phyloP scores from a whole-genome alignment of 2,797 vertebrate genomes.

The Poecilia gillii region DNA sequence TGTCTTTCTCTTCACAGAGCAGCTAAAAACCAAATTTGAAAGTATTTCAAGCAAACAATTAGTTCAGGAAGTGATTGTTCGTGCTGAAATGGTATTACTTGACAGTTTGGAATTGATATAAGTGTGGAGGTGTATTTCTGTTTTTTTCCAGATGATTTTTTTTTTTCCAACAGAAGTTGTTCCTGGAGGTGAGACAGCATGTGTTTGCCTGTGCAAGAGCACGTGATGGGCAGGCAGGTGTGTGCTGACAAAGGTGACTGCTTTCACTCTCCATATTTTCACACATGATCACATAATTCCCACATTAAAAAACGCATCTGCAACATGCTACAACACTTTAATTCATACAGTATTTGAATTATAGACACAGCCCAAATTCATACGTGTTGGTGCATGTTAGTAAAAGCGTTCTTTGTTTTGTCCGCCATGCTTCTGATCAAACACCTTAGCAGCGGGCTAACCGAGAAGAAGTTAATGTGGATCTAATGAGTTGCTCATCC shows the following conservation, averaged over 20 bases:
- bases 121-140: slow-evolving; percentile 33
- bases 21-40: background rate
- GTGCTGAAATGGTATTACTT: background rate
- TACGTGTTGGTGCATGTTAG: slow-evolving; percentile 10
- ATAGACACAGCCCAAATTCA: slow-evolving; percentile 37
- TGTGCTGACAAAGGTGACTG: slow-evolving; percentile 77
- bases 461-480: slow-evolving; percentile 77
- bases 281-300: slow-evolving; percentile 72
- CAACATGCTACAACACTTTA: slow-evolving; percentile 54
- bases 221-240: slow-evolving; percentile 77
- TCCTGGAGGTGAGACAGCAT: background rate
- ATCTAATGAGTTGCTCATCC: slow-evolving; percentile 78
- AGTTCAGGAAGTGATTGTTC: background rate
- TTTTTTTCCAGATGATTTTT: background rate
- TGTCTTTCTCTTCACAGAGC: background rate
- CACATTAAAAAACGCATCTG: slow-evolving; percentile 62
- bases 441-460: slow-evolving; percentile 72
- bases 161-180: slow-evolving; percentile 28
- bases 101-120: slow-evolving; percentile 26
- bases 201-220: slow-evolving; percentile 11
- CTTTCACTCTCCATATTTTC: slow-evolving; percentile 86
- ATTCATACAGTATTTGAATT: slow-evolving; percentile 39
- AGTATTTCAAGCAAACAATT: background rate
- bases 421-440: slow-evolving; percentile 67
- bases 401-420: slow-evolving; percentile 67